phyloP scores from a whole-genome alignment of 2,113 vertebrate species.

The Ciconia stormi region DNA sequence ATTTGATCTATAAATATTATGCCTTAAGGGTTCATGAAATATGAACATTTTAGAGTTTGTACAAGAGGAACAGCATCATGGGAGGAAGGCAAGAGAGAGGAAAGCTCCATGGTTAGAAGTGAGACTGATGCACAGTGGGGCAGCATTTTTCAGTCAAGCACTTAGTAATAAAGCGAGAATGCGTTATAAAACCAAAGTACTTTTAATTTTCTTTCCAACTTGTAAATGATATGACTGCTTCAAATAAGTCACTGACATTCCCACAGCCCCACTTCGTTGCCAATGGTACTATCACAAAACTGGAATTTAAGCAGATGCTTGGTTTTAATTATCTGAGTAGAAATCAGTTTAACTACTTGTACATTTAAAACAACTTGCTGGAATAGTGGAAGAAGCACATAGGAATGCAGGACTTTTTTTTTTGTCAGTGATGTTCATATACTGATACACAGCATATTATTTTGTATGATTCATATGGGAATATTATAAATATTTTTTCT shows the following conservation, averaged over 20 bases:
- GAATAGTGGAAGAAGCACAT: background rate
- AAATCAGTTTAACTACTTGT: background rate
- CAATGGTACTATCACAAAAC: background rate
- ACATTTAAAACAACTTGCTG: background rate
- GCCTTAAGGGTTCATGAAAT: background rate
- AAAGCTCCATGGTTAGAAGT: background rate
- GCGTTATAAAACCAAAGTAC: background rate
- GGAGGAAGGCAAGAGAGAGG: background rate
- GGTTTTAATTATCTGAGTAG: background rate
- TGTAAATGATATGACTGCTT: background rate
- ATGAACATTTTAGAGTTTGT: background rate
- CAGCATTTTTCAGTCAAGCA: background rate
- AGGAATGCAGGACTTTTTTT: background rate
- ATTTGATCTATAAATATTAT: background rate
- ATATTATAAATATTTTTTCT: background rate
- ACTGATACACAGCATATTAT: background rate
- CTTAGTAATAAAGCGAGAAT: background rate
- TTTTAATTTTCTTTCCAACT: background rate
- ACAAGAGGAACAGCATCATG: background rate
- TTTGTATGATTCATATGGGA: background rate
- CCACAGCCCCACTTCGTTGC: background rate
- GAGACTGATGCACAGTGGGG: background rate
- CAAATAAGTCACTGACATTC: background rate
- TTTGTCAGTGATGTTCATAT: background rate
- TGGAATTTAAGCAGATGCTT: background rate